Conservation (phyloP, 2,797 vertebrate genomes). For the Kryptopterus vitreolus region DNA sequence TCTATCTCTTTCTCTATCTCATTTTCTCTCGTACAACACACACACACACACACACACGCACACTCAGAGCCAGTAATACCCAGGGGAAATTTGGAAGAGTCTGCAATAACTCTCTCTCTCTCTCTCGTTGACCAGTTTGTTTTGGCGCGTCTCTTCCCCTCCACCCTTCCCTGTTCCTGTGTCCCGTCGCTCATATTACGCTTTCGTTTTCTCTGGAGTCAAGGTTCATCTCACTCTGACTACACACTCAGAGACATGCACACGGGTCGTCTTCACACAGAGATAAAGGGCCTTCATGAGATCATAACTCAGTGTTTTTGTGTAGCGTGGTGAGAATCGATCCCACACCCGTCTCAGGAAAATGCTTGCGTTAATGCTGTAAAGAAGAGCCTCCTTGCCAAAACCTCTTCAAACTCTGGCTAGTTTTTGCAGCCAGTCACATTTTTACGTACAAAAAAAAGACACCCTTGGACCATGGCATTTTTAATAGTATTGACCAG, state of each 20-base stretch:
- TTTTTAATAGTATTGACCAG: too few relatives aligned
- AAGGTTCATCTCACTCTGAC: slow-evolving; percentile 29
- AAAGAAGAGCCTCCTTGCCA: background rate
- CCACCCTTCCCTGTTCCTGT: slow-evolving; percentile 38
- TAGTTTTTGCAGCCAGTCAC: background rate
- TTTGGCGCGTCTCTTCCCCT: slow-evolving; percentile 43
- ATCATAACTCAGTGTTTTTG: slow-evolving; percentile 26
- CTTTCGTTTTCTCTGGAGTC: slow-evolving; percentile 58
- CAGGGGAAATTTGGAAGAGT: slow-evolving; percentile 71
- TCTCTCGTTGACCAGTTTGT: slow-evolving; percentile 64
- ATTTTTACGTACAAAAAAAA: too few relatives aligned
- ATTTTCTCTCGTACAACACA: slow-evolving; percentile 50
- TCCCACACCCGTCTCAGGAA: slow-evolving; percentile 1
- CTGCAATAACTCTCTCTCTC: slow-evolving; percentile 60
- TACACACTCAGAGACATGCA: slow-evolving; percentile 9
- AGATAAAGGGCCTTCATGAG: slow-evolving; percentile 36
- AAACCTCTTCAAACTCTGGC: slow-evolving; percentile 5
- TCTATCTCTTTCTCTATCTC: slow-evolving; percentile 57
- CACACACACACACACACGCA: slow-evolving; percentile 51
- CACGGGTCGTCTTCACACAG: slow-evolving; percentile 1
- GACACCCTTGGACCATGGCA: too few relatives aligned
- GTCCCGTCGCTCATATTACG: slow-evolving; percentile 58
- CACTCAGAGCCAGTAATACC: slow-evolving; percentile 55
- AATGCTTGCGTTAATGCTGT: slow-evolving; percentile 1
- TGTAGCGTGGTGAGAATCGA: slow-evolving; percentile 11